Evolutionary conservation across 2,888 invertebrate genomes (phyloP).

Genomic region (Leucoma salicis): DNA sequence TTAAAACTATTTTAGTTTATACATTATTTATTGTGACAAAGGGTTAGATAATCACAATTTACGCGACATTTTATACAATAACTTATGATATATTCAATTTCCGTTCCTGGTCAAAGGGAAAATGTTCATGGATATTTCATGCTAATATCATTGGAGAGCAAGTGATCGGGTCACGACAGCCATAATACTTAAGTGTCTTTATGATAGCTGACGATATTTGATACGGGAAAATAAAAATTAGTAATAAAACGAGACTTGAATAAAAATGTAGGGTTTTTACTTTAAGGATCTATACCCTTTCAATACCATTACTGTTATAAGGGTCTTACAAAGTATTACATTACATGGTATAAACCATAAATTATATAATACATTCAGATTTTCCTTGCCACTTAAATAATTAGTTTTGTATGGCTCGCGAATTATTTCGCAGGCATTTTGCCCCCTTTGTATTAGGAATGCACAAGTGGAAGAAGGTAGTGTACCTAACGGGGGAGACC

Average conservation of each 20-base stretch:
- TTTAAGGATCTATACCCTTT: slow-evolving; percentile 8
- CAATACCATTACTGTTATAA: slow-evolving; percentile 5
- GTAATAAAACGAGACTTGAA: slow-evolving; percentile 32
- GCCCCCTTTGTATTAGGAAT: no score
- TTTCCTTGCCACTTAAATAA: no score
- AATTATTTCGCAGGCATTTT: no score
- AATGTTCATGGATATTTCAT: slow-evolving; percentile 35
- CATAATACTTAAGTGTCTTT: slow-evolving; percentile 35
- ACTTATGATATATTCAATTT: slow-evolving; percentile 28
- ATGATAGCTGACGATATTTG: slow-evolving; percentile 34
- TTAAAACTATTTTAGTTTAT: no score
- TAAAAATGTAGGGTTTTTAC: slow-evolving; percentile 18
- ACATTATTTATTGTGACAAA: background rate
- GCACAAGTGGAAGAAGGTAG: no score
- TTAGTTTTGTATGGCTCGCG: no score
- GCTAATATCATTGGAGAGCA: slow-evolving; percentile 34
- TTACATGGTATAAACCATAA: background rate
- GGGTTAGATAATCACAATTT: slow-evolving; percentile 8
- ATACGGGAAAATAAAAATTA: slow-evolving; percentile 36
- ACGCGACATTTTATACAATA: slow-evolving; percentile 15
- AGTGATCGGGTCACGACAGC: slow-evolving; percentile 29
- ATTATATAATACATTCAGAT: no score
- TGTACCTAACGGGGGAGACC: no score
- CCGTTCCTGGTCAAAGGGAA: slow-evolving; percentile 32
- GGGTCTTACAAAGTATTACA: slow-evolving; percentile 2